Percentiles rank a stretch among this genome's conserved stretches.
phyloP scores from a whole-genome alignment of 1,140 invertebrate genomes.

The Geopemphigus sp. region DNA sequence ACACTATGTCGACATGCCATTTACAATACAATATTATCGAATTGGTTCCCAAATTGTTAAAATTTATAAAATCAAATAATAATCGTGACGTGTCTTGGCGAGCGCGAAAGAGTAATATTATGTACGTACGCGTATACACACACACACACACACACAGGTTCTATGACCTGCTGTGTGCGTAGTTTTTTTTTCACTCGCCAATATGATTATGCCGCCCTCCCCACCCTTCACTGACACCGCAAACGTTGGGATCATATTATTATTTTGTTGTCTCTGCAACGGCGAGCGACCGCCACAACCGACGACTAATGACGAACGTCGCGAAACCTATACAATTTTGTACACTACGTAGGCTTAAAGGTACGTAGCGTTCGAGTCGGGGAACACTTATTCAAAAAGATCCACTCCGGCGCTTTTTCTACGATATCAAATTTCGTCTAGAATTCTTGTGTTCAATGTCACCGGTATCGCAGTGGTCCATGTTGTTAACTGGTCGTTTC shows the following conservation, averaged over 20 bases:
- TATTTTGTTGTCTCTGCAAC: conserved; percentile 14
- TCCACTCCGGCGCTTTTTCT: too few species aligned
- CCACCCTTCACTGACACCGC: too few species aligned
- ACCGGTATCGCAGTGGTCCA: too few species aligned
- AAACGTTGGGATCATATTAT: conserved; percentile 5
- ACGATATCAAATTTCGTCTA: too few species aligned
- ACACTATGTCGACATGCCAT: too few species aligned
- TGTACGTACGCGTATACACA: background rate
- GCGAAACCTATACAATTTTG: background rate
- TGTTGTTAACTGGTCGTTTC: too few species aligned
- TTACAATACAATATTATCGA: background rate
- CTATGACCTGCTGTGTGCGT: conserved; percentile 4
- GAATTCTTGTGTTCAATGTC: too few species aligned
- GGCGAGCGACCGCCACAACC: background rate
- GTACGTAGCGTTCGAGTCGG: too few species aligned
- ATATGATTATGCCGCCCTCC: background rate
- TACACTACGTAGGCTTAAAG: too few species aligned
- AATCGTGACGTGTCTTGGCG: background rate
- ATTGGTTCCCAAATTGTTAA: conserved; percentile 20
- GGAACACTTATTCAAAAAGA: too few species aligned
- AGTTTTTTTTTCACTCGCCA: conserved; percentile 10
- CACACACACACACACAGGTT: conserved; percentile 14
- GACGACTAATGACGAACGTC: too few species aligned
- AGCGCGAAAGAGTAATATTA: background rate
- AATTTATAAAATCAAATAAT: background rate